Percentiles rank a stretch among this genome's conserved stretches.
These are phyloP conservation scores for Grammomys dolichurus DNA, from an alignment of 2,113 vertebrate species.

Conservation along the genomic window DNA sequence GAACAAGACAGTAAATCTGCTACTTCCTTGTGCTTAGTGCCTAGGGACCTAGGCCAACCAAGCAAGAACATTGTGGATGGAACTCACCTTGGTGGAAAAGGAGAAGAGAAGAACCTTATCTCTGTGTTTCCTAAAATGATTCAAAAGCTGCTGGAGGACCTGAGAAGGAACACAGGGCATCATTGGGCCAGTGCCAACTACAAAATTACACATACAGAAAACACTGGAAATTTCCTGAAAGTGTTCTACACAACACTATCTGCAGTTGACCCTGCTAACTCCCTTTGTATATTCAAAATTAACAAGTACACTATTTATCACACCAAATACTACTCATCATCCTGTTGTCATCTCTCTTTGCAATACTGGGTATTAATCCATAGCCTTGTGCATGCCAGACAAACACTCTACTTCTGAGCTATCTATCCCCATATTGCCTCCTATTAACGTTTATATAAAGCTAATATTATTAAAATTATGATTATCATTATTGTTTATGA, in stretches of 20 bases:
- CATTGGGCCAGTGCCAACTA: constrained; percentile 25
- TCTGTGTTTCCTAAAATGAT: constrained; percentile 91
- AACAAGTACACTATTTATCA: constrained; percentile 62
- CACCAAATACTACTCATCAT: constrained; percentile 60
- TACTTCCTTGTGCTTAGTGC: background rate
- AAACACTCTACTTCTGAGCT: background rate
- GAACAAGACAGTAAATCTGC: constrained; percentile 49
- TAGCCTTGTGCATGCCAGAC: background rate
- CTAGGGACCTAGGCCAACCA: constrained; percentile 54
- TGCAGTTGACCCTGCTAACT: constrained; percentile 29
- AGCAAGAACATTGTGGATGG: background rate
- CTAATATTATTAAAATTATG: background rate
- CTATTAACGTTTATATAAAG: background rate
- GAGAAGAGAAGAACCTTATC: constrained; percentile 98
- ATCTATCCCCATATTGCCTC: background rate
- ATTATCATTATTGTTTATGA: background rate
- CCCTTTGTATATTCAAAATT: constrained; percentile 27
- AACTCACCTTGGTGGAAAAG: constrained; percentile 95
- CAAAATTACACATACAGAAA: background rate
- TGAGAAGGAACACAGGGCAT: constrained; percentile 83
- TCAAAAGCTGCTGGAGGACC: constrained; percentile 96
- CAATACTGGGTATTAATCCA: background rate
- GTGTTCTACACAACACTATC: constrained; percentile 32
- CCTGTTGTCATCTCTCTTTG: background rate
- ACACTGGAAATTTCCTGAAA: constrained; percentile 43